Evolutionary conservation across 2,797 vertebrate genomes (phyloP).

Genomic region (Sciurus carolinensis): DNA sequence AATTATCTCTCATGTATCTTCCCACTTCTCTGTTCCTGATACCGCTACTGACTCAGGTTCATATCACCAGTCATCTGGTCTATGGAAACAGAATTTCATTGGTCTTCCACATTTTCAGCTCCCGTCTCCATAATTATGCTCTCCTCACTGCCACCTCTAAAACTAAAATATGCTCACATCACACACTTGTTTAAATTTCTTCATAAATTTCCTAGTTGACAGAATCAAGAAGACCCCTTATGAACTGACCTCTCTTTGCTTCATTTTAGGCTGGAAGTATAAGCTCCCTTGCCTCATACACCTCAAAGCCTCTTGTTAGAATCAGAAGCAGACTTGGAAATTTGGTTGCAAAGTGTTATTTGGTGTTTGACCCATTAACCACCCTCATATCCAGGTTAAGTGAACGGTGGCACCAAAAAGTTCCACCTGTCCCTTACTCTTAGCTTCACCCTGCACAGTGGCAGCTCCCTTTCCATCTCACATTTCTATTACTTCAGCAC

Average conservation of each 20-base stretch:
- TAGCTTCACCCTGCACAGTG: not conserved
- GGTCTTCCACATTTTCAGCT: not conserved
- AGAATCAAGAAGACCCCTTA: not conserved
- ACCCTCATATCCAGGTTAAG: not conserved
- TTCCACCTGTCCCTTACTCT: not conserved
- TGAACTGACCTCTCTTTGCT: not conserved
- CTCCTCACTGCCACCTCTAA: not conserved
- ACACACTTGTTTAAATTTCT: not conserved
- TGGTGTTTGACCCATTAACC: not conserved
- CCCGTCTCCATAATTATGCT: not conserved
- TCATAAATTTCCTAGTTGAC: not conserved
- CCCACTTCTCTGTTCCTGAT: not conserved
- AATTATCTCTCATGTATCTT: not conserved
- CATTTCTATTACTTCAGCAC: not conserved
- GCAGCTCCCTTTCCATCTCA: not conserved
- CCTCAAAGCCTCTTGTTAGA: not conserved
- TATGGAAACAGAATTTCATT: not conserved
- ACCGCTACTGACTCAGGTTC: not conserved
- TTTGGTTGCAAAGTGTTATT: not conserved
- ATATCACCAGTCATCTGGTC: not conserved
- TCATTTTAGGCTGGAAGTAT: not conserved
- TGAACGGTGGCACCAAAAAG: not conserved
- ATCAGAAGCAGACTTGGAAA: not conserved
- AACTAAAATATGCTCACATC: not conserved
- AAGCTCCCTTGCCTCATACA: not conserved